A percentile compares a stretch with the other conserved stretches of the same genome.
Evolutionary conservation across 2,888 invertebrate species (phyloP).

Genomic region (Plusia festucae): DNA sequence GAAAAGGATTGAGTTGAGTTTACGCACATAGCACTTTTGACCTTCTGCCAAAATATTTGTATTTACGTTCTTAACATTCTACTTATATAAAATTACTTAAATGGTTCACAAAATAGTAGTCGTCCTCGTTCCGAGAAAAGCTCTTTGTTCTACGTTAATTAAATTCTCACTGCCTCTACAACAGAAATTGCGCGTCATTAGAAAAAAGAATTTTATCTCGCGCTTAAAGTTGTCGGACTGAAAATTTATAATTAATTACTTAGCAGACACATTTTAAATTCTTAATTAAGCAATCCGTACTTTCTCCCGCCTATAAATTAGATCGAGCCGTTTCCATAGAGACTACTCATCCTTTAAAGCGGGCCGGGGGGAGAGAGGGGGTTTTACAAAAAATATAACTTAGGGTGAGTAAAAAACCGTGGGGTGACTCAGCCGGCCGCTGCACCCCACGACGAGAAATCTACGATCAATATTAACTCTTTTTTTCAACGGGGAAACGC

Average conservation of each 20-base stretch:
- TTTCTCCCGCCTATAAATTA: constrained; percentile 89
- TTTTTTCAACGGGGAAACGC: constrained; percentile 87
- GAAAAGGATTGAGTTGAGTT: constrained; percentile 22
- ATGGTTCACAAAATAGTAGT: constrained; percentile 49
- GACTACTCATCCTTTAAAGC: constrained; percentile 90
- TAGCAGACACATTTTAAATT: constrained; percentile 88
- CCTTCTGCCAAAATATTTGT: constrained; percentile 10
- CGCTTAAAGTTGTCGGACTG: constrained; percentile 72
- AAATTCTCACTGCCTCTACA: constrained; percentile 74
- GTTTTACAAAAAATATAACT: constrained; percentile 89
- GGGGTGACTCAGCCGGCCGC: constrained; percentile 90
- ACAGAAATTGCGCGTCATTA: constrained; percentile 65
- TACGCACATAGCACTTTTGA: neutral
- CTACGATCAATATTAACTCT: constrained; percentile 90
- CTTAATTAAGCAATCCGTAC: constrained; percentile 89
- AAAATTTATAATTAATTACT: constrained; percentile 88
- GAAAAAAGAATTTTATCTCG: constrained; percentile 71
- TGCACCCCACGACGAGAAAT: constrained; percentile 89
- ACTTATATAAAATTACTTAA: constrained; percentile 44
- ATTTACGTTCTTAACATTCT: constrained; percentile 44
- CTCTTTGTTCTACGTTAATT: constrained; percentile 73
- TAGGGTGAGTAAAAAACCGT: constrained; percentile 90
- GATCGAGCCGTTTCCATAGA: constrained; percentile 90
- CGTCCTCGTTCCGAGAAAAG: constrained; percentile 47
- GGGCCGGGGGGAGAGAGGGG: constrained; percentile 80